Conservation (phyloP, 1,140 invertebrate genomes). For the Pseudoatta argentina region DNA sequence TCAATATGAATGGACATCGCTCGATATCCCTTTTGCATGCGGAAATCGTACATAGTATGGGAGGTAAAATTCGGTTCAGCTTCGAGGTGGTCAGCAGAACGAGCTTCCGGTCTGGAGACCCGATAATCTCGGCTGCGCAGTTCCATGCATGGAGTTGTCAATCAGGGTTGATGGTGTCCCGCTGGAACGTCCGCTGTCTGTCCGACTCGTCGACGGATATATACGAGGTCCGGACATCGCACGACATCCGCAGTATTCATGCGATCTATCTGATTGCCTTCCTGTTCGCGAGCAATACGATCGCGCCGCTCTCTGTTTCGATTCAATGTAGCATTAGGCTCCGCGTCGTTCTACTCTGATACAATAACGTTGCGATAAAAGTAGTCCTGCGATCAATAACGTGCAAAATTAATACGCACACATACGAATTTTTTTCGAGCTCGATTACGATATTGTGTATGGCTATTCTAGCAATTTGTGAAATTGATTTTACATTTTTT, state of each 20-base stretch:
- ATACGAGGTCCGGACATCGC: slow-evolving; percentile 74
- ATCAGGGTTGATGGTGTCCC: slow-evolving; percentile 76
- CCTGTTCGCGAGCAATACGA: slow-evolving; percentile 70
- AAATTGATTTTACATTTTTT: slow-evolving; percentile 23
- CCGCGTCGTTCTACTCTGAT: slow-evolving; percentile 60
- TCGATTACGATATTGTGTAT: neutral
- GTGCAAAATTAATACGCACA: slow-evolving; percentile 31
- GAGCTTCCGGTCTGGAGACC: slow-evolving; percentile 76
- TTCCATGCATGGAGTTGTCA: slow-evolving; percentile 76
- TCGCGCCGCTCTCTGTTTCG: slow-evolving; percentile 52
- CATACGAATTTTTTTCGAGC: slow-evolving; percentile 14
- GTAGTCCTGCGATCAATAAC: slow-evolving; percentile 50
- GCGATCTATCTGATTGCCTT: slow-evolving; percentile 77
- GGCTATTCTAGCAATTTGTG: neutral
- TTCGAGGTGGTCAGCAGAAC: slow-evolving; percentile 76
- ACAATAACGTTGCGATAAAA: slow-evolving; percentile 35
- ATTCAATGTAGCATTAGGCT: slow-evolving; percentile 66
- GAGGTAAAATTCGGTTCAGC: slow-evolving; percentile 72
- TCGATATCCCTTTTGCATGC: slow-evolving; percentile 76
- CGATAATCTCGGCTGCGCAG: slow-evolving; percentile 75
- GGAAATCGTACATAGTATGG: slow-evolving; percentile 73
- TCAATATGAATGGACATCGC: slow-evolving; percentile 43
- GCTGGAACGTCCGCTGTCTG: slow-evolving; percentile 75
- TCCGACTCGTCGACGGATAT: slow-evolving; percentile 74
- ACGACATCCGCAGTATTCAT: slow-evolving; percentile 77